A percentile compares a stretch with the other conserved stretches of the same genome.
Evolutionary conservation across 2,888 invertebrate species (phyloP).

Genomic region (Diachrysia chrysitis): DNA sequence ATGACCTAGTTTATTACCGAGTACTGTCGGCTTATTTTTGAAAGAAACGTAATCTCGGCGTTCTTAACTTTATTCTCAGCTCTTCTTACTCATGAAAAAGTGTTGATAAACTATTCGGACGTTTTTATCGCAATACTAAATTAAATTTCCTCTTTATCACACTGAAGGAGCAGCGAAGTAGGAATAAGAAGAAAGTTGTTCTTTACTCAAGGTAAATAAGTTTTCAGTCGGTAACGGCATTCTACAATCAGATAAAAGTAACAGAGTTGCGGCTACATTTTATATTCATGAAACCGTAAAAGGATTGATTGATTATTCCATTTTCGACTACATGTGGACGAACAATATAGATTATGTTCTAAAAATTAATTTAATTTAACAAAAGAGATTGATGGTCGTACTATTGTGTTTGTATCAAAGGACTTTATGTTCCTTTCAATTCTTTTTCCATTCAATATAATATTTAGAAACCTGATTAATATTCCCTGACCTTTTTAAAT

Average conservation of each 20-base stretch:
- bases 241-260: slow-evolving; percentile 71
- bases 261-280: slow-evolving; percentile 64
- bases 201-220: slow-evolving; percentile 66
- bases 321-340: neutral
- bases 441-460: neutral
- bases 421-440: neutral
- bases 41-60: slow-evolving; percentile 64
- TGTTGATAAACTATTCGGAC: slow-evolving; percentile 55
- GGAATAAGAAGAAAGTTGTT: slow-evolving; percentile 60
- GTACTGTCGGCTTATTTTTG: slow-evolving; percentile 65
- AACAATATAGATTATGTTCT: neutral
- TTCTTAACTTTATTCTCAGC: slow-evolving; percentile 42
- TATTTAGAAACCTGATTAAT: neutral
- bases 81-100: slow-evolving; percentile 45
- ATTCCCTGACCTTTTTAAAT: neutral
- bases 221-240: slow-evolving; percentile 62
- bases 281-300: slow-evolving; percentile 28
- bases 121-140: slow-evolving; percentile 58
- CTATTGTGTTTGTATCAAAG: neutral
- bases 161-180: slow-evolving; percentile 28
- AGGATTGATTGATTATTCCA: slow-evolving; percentile 13
- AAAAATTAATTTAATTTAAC: neutral
- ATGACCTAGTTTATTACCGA: slow-evolving; percentile 71
- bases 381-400: slow-evolving; percentile 1
- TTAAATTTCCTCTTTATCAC: slow-evolving; percentile 61